These are phyloP conservation scores for Amphibalanus amphitrite DNA, from an alignment of 1,140 invertebrate genomes.

Conservation along the genomic window DNA sequence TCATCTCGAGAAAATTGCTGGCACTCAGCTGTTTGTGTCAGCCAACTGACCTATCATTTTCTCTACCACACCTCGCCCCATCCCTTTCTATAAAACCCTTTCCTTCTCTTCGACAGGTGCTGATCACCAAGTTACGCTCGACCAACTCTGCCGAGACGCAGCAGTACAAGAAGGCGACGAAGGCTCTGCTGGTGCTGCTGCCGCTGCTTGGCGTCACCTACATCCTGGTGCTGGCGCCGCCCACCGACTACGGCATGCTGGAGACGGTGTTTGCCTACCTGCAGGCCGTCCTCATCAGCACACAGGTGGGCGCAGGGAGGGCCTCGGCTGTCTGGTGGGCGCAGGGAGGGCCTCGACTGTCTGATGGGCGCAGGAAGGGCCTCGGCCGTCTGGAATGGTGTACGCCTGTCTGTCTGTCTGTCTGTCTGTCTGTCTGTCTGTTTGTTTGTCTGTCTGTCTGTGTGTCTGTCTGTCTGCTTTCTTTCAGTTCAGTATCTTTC, in stretches of 20 bases:
- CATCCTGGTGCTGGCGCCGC: conserved; percentile 56
- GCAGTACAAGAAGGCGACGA: conserved; percentile 72
- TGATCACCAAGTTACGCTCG: no score
- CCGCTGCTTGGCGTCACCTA: conserved; percentile 78
- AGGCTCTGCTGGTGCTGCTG: conserved; percentile 68
- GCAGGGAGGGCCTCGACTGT: conserved; percentile 35
- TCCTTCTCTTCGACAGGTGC: conserved; percentile 37
- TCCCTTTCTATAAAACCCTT: conserved; percentile 4
- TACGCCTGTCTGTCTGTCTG: no score
- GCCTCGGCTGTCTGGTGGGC: conserved; percentile 60
- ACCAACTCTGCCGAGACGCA: conserved; percentile 69
- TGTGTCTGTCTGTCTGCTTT: no score
- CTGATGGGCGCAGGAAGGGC: conserved; percentile 41
- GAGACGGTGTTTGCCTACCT: no score
- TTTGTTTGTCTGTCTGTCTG: no score
- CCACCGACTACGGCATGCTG: conserved; percentile 29
- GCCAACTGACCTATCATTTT: no score
- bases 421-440: no score
- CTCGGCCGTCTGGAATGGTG: conserved; percentile 74
- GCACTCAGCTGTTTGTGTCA: no score
- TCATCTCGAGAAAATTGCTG: no score
- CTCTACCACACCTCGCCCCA: neutral
- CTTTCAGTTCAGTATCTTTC: no score
- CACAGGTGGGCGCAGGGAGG: conserved; percentile 42
- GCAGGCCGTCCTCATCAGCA: conserved; percentile 60